phyloP scores from a whole-genome alignment of 2,113 vertebrate species.

The Tylochromis polylepis region DNA sequence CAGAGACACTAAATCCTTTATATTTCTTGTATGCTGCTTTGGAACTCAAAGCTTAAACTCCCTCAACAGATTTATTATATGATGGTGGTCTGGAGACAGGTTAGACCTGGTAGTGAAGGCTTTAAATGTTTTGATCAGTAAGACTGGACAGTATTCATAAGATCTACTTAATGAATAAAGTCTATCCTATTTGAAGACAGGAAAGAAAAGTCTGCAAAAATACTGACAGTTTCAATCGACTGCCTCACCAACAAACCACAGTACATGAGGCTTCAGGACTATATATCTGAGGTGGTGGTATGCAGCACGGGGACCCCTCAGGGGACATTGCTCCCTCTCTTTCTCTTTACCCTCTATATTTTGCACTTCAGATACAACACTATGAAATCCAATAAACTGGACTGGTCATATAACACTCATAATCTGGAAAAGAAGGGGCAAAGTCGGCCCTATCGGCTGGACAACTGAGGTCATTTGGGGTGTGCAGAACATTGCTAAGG shows the following conservation, averaged over 20 bases:
- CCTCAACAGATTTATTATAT: not conserved
- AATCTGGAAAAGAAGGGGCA: not conserved
- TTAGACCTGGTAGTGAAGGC: too few species aligned
- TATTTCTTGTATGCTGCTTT: not conserved
- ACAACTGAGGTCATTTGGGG: not conserved
- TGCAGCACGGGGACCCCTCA: not conserved
- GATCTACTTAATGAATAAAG: too few species aligned
- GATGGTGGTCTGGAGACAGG: not conserved
- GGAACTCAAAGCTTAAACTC: not conserved
- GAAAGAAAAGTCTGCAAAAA: not conserved
- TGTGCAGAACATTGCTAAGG: not conserved
- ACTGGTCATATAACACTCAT: not conserved
- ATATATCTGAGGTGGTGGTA: not conserved
- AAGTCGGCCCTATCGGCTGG: accelerated
- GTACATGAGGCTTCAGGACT: not conserved
- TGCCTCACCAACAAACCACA: not conserved
- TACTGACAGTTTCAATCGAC: not conserved
- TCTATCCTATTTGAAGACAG: not conserved
- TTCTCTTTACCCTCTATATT: not conserved
- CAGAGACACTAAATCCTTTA: not conserved
- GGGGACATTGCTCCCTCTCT: not conserved
- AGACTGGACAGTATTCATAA: too few species aligned
- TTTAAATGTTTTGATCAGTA: too few species aligned
- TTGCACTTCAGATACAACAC: not conserved
- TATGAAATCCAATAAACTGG: not conserved